phyloP scores from a whole-genome alignment of 2,888 invertebrate genomes.

The Campoplex capitator region DNA sequence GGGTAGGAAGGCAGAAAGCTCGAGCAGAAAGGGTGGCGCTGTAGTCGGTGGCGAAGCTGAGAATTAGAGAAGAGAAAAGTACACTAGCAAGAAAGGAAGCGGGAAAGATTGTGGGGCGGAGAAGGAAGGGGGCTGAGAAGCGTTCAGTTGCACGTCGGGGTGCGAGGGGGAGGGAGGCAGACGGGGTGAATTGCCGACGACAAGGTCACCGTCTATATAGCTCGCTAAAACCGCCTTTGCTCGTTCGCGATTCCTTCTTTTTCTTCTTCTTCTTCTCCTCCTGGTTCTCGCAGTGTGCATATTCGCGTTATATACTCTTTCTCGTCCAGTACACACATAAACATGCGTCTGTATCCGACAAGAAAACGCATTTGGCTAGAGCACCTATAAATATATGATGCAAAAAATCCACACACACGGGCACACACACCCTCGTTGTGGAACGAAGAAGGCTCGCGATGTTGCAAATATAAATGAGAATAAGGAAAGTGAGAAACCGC shows the following conservation, averaged over 20 bases:
- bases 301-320: constrained; percentile 74
- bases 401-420: constrained; percentile 7
- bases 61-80: constrained; percentile 58
- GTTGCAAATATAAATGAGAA: constrained; percentile 77
- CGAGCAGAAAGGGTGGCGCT: constrained; percentile 62
- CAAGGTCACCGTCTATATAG: constrained; percentile 83
- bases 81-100: constrained; percentile 45
- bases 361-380: constrained; percentile 17
- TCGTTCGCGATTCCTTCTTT: constrained; percentile 73
- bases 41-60: constrained; percentile 55
- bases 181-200: constrained; percentile 84
- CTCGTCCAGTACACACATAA: constrained; percentile 37
- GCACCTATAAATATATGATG: not conserved
- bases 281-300: constrained; percentile 49
- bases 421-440: not conserved
- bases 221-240: constrained; percentile 77
- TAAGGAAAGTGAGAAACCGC: constrained; percentile 75
- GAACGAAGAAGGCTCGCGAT: constrained; percentile 30
- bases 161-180: constrained; percentile 75
- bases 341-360: not conserved
- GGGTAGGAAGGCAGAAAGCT: constrained; percentile 68
- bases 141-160: constrained; percentile 64
- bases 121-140: constrained; percentile 47
- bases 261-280: constrained; percentile 32
- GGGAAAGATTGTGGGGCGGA: constrained; percentile 21